Evolutionary conservation across 2,797 vertebrate genomes (phyloP).

Genomic region (Danio aesculapii): DNA sequence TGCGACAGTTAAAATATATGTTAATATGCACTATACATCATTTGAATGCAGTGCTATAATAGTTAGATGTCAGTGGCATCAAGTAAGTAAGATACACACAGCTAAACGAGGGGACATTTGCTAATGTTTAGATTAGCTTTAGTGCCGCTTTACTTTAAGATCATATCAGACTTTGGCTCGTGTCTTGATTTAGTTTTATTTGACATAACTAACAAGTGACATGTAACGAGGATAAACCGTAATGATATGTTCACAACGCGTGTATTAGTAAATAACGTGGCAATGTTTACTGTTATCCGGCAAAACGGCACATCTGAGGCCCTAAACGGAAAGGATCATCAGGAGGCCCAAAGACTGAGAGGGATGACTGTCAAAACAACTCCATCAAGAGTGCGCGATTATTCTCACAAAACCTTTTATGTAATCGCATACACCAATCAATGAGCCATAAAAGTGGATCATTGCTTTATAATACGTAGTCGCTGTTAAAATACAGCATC

Average conservation of each 20-base stretch:
- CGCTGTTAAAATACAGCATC: neutral
- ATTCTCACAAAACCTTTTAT: neutral
- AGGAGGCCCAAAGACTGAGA: conserved; percentile 16
- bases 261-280: neutral
- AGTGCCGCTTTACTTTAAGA: conserved; percentile 2
- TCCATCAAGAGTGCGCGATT: neutral
- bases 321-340: neutral
- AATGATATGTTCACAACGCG: neutral
- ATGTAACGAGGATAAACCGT: neutral
- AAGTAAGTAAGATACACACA: neutral
- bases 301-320: conserved; percentile 5
- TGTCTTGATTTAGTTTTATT: neutral
- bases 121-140: conserved; percentile 35
- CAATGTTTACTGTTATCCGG: conserved; percentile 27
- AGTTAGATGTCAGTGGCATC: neutral
- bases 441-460: neutral
- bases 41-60: neutral
- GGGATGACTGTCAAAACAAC: neutral
- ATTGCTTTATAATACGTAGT: neutral
- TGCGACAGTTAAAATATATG: neutral
- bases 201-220: neutral
- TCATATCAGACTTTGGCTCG: neutral
- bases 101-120: neutral
- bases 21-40: neutral
- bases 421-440: neutral